Base-by-base conservation (phyloP, 2,888 invertebrate species). In the Drosophila testacea region DNA sequence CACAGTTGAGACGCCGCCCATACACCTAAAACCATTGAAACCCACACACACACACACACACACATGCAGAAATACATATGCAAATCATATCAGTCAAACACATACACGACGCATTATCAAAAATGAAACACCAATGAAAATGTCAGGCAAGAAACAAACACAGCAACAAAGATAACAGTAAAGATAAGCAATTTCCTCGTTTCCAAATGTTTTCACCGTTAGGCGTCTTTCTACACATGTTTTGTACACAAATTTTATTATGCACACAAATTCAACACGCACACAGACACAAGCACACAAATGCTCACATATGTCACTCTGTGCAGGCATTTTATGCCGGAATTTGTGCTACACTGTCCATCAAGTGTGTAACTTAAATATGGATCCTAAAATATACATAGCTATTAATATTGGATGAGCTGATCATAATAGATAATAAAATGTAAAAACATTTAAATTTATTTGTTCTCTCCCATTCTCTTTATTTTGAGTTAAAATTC, bases 91-190 rank as follows among this genome's bases (percentile, higher is more conserved):
- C 81, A 83, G 65, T 86, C 87, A 86, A 67, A 83, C 73, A 77
- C 64, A 64, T 59, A 64, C 80, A 67, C 69, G 59, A 64, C 69
- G 69, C 81, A 83, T 86, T 88, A 86, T 83, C 83, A 83, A 86
- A 84, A 86, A 88, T 81, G 89, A 88, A 84, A 83, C 77, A 84
- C 81, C 83, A 84, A 87, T 86, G 89, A 83, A 81, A 84, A 88
- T 86, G 84, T 83, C 83, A 86, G 77, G 51, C 67, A 73, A 69
- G 70, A 64, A 74, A 71, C 68, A 69, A 78, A 66, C 77, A 73
- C 75, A 83, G 65, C 63, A 65, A 69, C 80, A 73, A 66, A 73
- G 68, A 69, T 68, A 70, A 67, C 81, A 72, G 72, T 69, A 69
- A 79, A 88, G 89, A 84, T 84, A 88, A 84, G 83, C 87, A 85